phyloP scores from a whole-genome alignment of 2,888 invertebrate species.

The Clusia tigrina region DNA sequence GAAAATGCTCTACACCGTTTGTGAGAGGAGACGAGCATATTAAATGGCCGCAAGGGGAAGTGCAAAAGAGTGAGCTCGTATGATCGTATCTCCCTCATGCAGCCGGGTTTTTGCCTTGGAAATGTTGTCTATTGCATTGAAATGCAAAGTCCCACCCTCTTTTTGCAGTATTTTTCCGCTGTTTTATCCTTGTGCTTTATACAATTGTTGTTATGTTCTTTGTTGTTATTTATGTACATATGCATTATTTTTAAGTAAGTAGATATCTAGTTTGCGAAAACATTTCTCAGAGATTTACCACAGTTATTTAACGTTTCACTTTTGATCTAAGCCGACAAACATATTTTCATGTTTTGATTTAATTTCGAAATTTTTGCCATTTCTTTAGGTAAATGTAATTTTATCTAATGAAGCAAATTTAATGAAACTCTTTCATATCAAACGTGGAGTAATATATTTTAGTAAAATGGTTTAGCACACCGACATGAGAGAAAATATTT shows the following conservation, averaged over 20 bases:
- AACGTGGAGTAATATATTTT: too few species aligned
- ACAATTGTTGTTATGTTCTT: conserved; percentile 1
- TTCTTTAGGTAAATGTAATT: too few species aligned
- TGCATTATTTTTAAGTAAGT: conserved; percentile 15
- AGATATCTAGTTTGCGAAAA: conserved; percentile 38
- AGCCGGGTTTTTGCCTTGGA: not conserved
- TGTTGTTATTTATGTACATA: not conserved
- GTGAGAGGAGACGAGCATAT: too few species aligned
- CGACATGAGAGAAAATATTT: too few species aligned
- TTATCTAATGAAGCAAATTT: too few species aligned
- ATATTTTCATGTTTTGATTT: conserved; percentile 16
- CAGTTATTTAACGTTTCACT: conserved; percentile 29
- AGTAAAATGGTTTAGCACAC: too few species aligned
- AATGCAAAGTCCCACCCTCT: not conserved
- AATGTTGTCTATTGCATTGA: not conserved
- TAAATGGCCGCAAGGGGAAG: too few species aligned
- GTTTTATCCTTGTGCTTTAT: not conserved
- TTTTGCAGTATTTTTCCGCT: too few species aligned
- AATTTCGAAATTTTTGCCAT: not conserved
- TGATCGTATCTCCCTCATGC: not conserved
- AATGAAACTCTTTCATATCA: too few species aligned
- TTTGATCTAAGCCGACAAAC: conserved; percentile 44
- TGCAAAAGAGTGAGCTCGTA: not conserved
- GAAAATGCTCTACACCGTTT: not conserved
- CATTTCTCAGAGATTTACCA: conserved; percentile 32